A percentile compares a stretch with the other conserved stretches of the same genome.
Conservation (phyloP, 2,888 invertebrate genomes). For the Abrostola tripartita region DNA sequence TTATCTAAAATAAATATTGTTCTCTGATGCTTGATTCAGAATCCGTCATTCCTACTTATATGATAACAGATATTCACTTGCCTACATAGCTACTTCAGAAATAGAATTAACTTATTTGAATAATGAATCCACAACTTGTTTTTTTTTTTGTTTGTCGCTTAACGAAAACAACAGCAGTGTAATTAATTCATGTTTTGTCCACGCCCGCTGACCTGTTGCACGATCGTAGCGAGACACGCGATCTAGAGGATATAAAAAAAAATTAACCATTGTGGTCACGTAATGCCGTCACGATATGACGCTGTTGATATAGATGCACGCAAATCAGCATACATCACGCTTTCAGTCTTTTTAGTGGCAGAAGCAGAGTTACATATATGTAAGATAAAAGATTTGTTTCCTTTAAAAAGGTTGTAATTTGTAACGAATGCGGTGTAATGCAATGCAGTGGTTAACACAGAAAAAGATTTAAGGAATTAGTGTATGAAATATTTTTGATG, state of each 20-base stretch:
- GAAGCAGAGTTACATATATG: background rate
- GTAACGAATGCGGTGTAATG: too few species aligned
- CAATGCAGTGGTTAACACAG: too few species aligned
- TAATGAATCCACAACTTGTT: conserved; percentile 36
- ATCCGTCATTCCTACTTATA: too few species aligned
- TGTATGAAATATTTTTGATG: too few species aligned
- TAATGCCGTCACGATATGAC: conserved; percentile 33
- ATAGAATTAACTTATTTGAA: conserved; percentile 7
- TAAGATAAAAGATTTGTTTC: background rate
- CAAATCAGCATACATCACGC: conserved; percentile 11
- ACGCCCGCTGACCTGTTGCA: conserved; percentile 64
- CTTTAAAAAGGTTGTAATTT: too few species aligned
- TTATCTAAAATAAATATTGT: too few species aligned
- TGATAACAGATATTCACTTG: too few species aligned
- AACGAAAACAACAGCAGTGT: conserved; percentile 34
- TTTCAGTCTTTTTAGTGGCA: background rate
- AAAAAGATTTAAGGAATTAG: too few species aligned
- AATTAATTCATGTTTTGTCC: conserved; percentile 45
- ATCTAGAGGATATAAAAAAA: conserved; percentile 48
- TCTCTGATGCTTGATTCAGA: too few species aligned
- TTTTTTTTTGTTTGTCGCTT: conserved; percentile 27
- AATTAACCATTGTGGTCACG: conserved; percentile 53
- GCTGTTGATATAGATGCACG: conserved; percentile 12
- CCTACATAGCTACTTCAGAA: too few species aligned
- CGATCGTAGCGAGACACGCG: conserved; percentile 57